Conservation (phyloP, 2,797 vertebrate genomes). For the Enoplosus armatus region DNA sequence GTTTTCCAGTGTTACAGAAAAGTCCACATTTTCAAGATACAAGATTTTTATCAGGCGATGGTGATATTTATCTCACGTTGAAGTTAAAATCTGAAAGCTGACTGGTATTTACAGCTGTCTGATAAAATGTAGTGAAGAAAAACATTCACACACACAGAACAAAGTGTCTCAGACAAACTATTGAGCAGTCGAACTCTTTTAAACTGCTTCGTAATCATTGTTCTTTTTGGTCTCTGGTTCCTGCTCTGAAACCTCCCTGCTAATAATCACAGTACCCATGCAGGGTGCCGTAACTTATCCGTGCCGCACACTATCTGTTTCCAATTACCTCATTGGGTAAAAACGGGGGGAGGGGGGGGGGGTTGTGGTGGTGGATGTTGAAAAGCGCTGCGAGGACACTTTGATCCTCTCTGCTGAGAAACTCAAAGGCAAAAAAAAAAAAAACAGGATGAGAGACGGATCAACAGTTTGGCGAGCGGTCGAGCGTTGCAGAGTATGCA, state of each 20-base stretch:
- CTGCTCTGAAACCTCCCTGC: slow-evolving; percentile 44
- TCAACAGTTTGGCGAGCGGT: slow-evolving; percentile 48
- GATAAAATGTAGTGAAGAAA: background rate
- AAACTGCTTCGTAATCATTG: slow-evolving; percentile 23
- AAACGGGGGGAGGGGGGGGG: background rate
- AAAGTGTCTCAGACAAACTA: background rate
- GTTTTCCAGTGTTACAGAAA: background rate
- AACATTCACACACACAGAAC: background rate
- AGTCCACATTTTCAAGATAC: background rate
- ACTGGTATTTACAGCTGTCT: background rate
- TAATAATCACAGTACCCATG: slow-evolving; percentile 59
- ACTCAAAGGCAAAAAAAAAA: slow-evolving; percentile 35
- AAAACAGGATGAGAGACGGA: slow-evolving; percentile 37
- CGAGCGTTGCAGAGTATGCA: slow-evolving; percentile 39
- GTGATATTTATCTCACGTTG: background rate
- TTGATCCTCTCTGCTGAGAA: slow-evolving; percentile 71
- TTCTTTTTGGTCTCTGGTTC: slow-evolving; percentile 24
- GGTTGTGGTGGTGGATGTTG: slow-evolving; percentile 27
- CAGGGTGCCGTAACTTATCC: slow-evolving; percentile 39
- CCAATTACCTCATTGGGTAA: slow-evolving; percentile 69
- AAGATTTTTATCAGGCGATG: background rate
- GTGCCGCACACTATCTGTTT: slow-evolving; percentile 64
- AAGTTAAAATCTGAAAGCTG: background rate
- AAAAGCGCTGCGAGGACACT: slow-evolving; percentile 52
- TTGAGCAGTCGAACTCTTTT: slow-evolving; percentile 18